Conservation (phyloP, 2,888 invertebrate species). For the Octodonta nipae region DNA sequence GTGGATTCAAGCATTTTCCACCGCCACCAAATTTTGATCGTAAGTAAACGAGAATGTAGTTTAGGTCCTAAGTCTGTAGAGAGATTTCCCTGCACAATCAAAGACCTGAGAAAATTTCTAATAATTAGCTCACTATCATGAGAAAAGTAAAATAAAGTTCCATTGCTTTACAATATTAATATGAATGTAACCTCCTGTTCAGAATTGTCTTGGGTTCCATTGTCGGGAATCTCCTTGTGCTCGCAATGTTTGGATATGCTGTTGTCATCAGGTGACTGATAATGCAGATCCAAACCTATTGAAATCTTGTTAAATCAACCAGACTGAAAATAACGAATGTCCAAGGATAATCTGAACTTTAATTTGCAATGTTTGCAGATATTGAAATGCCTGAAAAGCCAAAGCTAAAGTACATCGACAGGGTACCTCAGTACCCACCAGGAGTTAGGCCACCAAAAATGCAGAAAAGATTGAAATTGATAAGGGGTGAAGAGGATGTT, state of each 20-base stretch:
- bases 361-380: slow-evolving; percentile 36
- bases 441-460: slow-evolving; percentile 65
- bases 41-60: slow-evolving; percentile 31
- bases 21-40: slow-evolving; percentile 55
- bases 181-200: too few relatives aligned
- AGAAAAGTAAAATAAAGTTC: not conserved
- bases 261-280: too few relatives aligned
- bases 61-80: too few relatives aligned
- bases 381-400: slow-evolving; percentile 59
- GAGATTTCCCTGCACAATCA: too few relatives aligned
- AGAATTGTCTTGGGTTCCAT: too few relatives aligned
- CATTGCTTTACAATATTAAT: not conserved
- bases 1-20: slow-evolving; percentile 56
- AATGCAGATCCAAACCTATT: too few relatives aligned
- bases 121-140: not conserved
- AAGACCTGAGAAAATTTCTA: too few relatives aligned
- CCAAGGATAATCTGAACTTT: too few relatives aligned
- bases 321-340: too few relatives aligned
- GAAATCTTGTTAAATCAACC: too few relatives aligned
- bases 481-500: slow-evolving; percentile 79
- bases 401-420: slow-evolving; percentile 58
- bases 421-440: slow-evolving; percentile 54
- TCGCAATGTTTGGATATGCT: too few relatives aligned
- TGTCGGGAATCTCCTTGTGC: too few relatives aligned
- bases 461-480: slow-evolving; percentile 67